A percentile compares a stretch with the other conserved stretches of the same genome.
phyloP scores from a whole-genome alignment of 2,797 vertebrate species.

The Pygocentrus nattereri region DNA sequence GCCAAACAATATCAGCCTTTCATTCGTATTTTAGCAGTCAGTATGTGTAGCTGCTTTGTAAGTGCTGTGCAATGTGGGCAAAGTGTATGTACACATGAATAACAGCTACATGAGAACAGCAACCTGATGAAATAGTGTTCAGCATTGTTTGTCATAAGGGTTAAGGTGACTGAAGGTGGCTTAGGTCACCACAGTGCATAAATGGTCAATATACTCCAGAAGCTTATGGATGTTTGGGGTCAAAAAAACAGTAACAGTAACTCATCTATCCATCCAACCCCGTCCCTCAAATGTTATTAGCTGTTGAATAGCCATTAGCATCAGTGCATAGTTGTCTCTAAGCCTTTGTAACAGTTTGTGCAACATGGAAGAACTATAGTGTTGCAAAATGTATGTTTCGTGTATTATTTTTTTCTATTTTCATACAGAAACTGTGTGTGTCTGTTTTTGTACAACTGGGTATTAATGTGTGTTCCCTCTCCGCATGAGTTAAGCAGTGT shows the following conservation, averaged over 20 bases:
- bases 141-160: background rate
- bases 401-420: conserved; percentile 84
- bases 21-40: conserved; percentile 3
- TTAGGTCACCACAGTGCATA: background rate
- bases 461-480: conserved; percentile 65
- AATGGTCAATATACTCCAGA: background rate
- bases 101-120: background rate
- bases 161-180: background rate
- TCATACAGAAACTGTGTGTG: conserved; percentile 83
- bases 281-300: conserved; percentile 63
- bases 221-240: background rate
- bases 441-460: conserved; percentile 75
- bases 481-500: conserved; percentile 77
- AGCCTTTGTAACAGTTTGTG: conserved; percentile 80
- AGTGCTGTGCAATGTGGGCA: conserved; percentile 18
- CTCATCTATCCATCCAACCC: conserved; percentile 3
- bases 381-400: conserved; percentile 76
- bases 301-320: conserved; percentile 59
- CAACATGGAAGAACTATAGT: conserved; percentile 73
- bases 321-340: conserved; percentile 69
- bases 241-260: background rate
- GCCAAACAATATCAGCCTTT: background rate
- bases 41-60: conserved; percentile 13
- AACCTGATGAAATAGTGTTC: background rate
- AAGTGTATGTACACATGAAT: conserved; percentile 4